Conservation (phyloP, 2,797 vertebrate species). For the Gephyroberyx darwinii region DNA sequence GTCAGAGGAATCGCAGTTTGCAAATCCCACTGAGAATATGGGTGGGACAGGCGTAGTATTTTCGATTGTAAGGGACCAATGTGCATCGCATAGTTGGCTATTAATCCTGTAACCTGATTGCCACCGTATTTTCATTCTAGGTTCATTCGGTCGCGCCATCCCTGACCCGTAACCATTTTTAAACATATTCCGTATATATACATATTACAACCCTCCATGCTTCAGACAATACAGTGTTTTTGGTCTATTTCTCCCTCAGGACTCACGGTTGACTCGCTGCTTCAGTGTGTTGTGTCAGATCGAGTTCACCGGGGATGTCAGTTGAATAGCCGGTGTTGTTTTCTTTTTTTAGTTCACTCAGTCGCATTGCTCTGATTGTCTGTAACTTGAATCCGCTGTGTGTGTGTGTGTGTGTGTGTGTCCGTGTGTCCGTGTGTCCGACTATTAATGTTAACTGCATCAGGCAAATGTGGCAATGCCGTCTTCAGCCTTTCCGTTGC, state of each 20-base stretch:
- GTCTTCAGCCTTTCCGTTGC: neutral
- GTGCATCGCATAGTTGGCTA: neutral
- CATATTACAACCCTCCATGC: conserved; percentile 1
- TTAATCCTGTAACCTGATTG: neutral
- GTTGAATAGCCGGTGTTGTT: conserved; percentile 25
- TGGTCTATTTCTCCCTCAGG: neutral
- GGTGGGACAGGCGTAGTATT: neutral
- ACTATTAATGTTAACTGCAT: neutral
- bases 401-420: neutral
- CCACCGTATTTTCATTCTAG: neutral
- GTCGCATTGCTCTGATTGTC: neutral
- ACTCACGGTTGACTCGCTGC: neutral
- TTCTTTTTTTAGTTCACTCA: neutral
- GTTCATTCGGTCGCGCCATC: neutral
- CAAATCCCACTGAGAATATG: conserved; percentile 2
- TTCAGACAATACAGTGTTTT: neutral
- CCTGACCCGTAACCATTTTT: neutral
- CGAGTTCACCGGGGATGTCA: neutral
- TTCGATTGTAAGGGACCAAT: neutral
- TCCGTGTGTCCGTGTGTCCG: neutral
- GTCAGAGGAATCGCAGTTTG: conserved; percentile 15
- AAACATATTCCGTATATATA: too few species aligned
- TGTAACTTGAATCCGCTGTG: neutral
- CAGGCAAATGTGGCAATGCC: neutral
- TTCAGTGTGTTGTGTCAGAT: neutral